These are phyloP conservation scores for Ranitomeya imitator DNA, from an alignment of 2,113 vertebrate species.

Conservation along the genomic window DNA sequence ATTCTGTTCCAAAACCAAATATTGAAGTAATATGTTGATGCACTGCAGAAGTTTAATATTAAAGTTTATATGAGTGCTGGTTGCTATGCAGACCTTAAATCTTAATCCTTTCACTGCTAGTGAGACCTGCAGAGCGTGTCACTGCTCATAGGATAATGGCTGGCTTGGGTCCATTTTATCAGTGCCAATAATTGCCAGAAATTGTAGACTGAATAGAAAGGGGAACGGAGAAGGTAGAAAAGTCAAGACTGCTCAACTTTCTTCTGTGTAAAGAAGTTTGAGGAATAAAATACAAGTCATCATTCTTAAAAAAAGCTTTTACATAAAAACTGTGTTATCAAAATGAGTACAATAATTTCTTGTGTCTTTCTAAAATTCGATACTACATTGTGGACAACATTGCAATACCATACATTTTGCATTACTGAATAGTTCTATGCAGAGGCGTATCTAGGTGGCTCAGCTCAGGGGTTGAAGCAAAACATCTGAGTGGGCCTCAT, in stretches of 20 bases:
- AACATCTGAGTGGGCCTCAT: too few relatives aligned
- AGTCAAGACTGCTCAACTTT: slow-evolving; percentile 11
- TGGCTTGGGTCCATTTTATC: slow-evolving; percentile 56
- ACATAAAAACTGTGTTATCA: background rate
- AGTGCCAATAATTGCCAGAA: slow-evolving; percentile 57
- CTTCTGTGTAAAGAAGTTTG: background rate
- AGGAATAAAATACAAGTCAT: background rate
- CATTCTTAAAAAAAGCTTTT: background rate
- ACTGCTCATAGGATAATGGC: slow-evolving; percentile 54
- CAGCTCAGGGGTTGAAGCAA: too few relatives aligned
- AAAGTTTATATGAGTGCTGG: slow-evolving; percentile 51
- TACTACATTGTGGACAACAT: background rate
- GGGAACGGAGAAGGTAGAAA: slow-evolving; percentile 33
- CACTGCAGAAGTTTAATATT: slow-evolving; percentile 42
- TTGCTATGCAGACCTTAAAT: slow-evolving; percentile 51
- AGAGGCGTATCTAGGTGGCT: too few relatives aligned
- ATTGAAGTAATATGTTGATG: slow-evolving; percentile 57
- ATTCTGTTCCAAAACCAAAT: slow-evolving; percentile 54
- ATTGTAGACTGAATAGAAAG: slow-evolving; percentile 38
- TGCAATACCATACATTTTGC: background rate
- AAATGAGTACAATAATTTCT: background rate
- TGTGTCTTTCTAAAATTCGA: background rate
- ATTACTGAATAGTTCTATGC: too few relatives aligned
- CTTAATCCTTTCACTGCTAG: slow-evolving; percentile 53
- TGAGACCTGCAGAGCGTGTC: slow-evolving; percentile 55